phyloP scores from a whole-genome alignment of 2,888 invertebrate genomes.

The Acleris literana region DNA sequence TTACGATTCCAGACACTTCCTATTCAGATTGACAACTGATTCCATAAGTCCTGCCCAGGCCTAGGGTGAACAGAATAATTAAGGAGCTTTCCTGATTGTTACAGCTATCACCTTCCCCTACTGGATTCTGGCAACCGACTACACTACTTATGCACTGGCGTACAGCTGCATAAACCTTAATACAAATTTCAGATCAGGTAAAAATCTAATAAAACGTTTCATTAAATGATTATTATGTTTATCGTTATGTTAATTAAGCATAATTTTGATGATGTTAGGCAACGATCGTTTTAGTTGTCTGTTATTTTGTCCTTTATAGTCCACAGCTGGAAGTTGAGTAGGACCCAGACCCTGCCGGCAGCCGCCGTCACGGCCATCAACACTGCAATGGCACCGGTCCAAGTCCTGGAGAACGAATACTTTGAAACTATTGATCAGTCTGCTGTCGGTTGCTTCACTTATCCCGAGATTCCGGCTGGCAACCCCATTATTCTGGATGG shows the following conservation, averaged over 20 bases:
- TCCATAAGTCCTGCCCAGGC: not conserved
- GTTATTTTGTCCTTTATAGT: conserved; percentile 39
- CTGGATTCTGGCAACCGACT: conserved; percentile 84
- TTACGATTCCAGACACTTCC: not conserved
- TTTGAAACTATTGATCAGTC: conserved; percentile 53
- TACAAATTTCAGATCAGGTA: conserved; percentile 40
- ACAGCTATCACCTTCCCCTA: conserved; percentile 52
- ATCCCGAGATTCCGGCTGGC: conserved; percentile 49
- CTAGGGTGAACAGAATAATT: too few relatives aligned
- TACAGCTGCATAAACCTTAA: conserved; percentile 81
- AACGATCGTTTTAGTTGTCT: not conserved
- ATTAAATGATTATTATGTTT: not conserved
- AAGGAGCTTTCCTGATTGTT: not conserved
- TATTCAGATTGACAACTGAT: not conserved
- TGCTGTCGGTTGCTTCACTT: conserved; percentile 61
- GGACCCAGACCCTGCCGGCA: conserved; percentile 47
- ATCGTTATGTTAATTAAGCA: not conserved
- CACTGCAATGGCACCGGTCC: conserved; percentile 46
- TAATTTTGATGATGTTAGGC: too few relatives aligned
- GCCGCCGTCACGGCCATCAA: conserved; percentile 48
- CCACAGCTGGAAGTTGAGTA: conserved; percentile 68
- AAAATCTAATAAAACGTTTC: not conserved
- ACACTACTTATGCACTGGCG: conserved; percentile 82
- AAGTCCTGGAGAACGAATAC: conserved; percentile 56
- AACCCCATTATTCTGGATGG: conserved; percentile 59